phyloP scores from a whole-genome alignment of 1,140 invertebrate species.

The Andrena cerasifolii region DNA sequence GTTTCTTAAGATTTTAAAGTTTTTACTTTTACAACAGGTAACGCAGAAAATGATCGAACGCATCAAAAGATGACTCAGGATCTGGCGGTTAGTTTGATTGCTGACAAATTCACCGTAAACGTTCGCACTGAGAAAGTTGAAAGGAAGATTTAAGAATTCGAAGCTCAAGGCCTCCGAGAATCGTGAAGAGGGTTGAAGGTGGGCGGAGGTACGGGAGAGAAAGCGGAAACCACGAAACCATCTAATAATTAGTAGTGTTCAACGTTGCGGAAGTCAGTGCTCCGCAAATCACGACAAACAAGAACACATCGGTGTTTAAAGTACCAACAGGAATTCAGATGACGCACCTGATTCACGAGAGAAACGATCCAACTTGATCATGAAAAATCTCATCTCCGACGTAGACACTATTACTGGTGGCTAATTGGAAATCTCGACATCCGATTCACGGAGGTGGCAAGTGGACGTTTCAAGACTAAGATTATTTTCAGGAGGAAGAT shows the following conservation, averaged over 20 bases:
- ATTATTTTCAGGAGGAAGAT: slow-evolving; percentile 4
- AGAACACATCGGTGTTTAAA: slow-evolving; percentile 33
- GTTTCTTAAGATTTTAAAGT: no score
- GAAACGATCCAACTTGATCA: slow-evolving; percentile 51
- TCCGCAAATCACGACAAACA: slow-evolving; percentile 13
- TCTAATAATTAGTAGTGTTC: slow-evolving; percentile 55
- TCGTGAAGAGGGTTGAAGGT: no score
- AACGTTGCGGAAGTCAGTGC: slow-evolving; percentile 40
- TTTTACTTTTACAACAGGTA: no score
- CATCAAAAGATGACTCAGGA: neutral
- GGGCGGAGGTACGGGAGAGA: slow-evolving; percentile 8
- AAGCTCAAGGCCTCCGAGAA: slow-evolving; percentile 17
- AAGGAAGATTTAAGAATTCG: slow-evolving; percentile 35
- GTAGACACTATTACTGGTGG: slow-evolving; percentile 67
- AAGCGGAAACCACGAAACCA: slow-evolving; percentile 36
- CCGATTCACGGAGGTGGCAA: slow-evolving; percentile 27
- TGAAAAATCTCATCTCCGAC: slow-evolving; percentile 70
- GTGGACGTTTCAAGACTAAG: slow-evolving; percentile 35
- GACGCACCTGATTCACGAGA: slow-evolving; percentile 14
- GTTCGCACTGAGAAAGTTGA: slow-evolving; percentile 6
- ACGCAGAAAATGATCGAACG: slow-evolving; percentile 10
- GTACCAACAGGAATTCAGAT: slow-evolving; percentile 43
- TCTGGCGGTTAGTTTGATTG: neutral
- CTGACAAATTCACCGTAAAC: neutral
- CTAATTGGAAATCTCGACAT: slow-evolving; percentile 65